A percentile compares a stretch with the other conserved stretches of the same genome.
phyloP scores from a whole-genome alignment of 2,113 vertebrate species.

The Ptyas mucosa region DNA sequence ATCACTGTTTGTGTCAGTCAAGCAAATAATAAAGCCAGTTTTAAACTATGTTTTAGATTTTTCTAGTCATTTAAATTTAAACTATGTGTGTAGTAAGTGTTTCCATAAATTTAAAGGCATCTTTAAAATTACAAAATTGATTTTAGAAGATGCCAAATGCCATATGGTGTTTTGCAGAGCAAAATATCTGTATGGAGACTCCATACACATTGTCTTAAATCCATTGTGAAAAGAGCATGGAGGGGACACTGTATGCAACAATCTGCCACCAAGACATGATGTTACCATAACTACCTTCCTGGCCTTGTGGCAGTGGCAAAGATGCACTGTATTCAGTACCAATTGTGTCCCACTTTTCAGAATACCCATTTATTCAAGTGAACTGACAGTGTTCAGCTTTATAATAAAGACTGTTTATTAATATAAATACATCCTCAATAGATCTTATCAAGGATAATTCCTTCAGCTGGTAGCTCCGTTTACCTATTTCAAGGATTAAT shows the following conservation, averaged over 20 bases:
- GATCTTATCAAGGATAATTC: background rate
- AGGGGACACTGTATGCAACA: rapidly evolving
- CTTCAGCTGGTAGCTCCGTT: background rate
- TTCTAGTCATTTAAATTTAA: background rate
- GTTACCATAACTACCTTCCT: background rate
- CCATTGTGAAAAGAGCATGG: background rate
- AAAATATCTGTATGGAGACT: background rate
- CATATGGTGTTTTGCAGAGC: background rate
- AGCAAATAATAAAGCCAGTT: background rate
- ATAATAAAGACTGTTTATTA: background rate
- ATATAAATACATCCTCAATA: rapidly evolving
- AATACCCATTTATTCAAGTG: background rate
- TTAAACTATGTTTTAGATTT: background rate
- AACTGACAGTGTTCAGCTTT: background rate
- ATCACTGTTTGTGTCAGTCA: background rate
- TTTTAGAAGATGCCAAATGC: background rate
- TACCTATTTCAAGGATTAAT: background rate
- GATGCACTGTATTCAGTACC: background rate
- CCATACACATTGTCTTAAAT: background rate
- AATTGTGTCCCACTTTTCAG: background rate
- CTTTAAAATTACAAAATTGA: background rate
- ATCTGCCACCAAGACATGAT: background rate
- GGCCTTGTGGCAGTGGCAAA: background rate
- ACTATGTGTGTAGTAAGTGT: too few species aligned
- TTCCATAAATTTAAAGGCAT: background rate